Percentiles rank a stretch among this genome's conserved stretches.
Evolutionary conservation across 2,888 invertebrate species (phyloP).

Genomic region (Erebia epiphron): DNA sequence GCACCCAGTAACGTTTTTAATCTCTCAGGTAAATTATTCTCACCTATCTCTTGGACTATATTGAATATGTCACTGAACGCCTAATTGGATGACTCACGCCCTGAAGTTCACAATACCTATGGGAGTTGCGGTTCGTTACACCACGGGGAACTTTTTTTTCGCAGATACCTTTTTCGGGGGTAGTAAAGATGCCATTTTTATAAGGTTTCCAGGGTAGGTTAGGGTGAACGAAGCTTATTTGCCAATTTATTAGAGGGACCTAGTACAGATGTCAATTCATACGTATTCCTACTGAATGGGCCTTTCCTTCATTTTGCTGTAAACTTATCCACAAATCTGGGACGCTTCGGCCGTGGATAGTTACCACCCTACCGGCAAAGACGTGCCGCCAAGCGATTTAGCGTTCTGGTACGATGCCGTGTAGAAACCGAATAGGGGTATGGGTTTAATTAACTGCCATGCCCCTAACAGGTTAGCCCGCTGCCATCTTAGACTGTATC

Average conservation of each 20-base stretch:
- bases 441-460: too few relatives aligned
- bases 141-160: constrained; percentile 13
- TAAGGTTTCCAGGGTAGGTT: constrained; percentile 22
- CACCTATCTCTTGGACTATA: constrained; percentile 10
- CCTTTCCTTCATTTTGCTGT: too few relatives aligned
- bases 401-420: too few relatives aligned
- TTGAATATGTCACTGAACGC: constrained; percentile 16
- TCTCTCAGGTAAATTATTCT: background rate
- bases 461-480: too few relatives aligned
- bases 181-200: constrained; percentile 17
- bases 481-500: too few relatives aligned
- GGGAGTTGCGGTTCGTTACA: constrained; percentile 21
- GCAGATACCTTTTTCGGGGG: constrained; percentile 1
- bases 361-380: too few relatives aligned
- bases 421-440: too few relatives aligned
- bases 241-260: background rate
- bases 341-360: too few relatives aligned
- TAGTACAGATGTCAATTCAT: background rate
- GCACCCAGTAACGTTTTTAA: background rate
- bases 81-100: constrained; percentile 26
- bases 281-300: too few relatives aligned
- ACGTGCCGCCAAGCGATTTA: too few relatives aligned
- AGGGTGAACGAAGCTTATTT: constrained; percentile 14
- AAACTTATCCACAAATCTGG: too few relatives aligned
- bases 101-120: constrained; percentile 22